Evolutionary conservation across 2,888 invertebrate species (phyloP).

Genomic region (Limnephilus marmoratus): DNA sequence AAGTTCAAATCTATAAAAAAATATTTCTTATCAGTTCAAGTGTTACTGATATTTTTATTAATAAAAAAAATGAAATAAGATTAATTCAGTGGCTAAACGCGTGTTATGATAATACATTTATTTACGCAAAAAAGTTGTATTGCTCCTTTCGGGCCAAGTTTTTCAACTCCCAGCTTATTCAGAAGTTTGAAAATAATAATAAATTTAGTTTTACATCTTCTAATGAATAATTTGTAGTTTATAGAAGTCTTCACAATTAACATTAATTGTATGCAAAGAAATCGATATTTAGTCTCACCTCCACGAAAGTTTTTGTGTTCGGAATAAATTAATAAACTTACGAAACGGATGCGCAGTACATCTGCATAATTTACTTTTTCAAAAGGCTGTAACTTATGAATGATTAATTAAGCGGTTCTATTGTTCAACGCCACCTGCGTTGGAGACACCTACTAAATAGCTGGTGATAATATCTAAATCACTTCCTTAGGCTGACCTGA

Average conservation of each 20-base stretch:
- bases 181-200: not conserved
- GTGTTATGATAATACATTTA: too few relatives aligned
- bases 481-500: not conserved
- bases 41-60: not conserved
- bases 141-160: not conserved
- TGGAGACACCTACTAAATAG: not conserved
- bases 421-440: conserved; percentile 11
- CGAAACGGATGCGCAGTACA: conserved; percentile 11
- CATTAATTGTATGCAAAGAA: not conserved
- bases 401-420: conserved; percentile 5
- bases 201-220: not conserved
- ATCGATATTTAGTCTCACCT: not conserved
- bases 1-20: not conserved
- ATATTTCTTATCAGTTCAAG: not conserved
- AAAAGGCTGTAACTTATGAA: conserved; percentile 25
- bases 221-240: not conserved
- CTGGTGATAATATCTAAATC: conserved; percentile 10
- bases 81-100: not conserved
- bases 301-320: not conserved
- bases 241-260: not conserved
- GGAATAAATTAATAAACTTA: conserved; percentile 13
- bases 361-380: not conserved
- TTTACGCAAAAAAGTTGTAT: too few relatives aligned
- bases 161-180: not conserved
- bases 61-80: not conserved